phyloP scores from a whole-genome alignment of 92 coral and sea anemone genomes.

The Siderastrea siderea region DNA sequence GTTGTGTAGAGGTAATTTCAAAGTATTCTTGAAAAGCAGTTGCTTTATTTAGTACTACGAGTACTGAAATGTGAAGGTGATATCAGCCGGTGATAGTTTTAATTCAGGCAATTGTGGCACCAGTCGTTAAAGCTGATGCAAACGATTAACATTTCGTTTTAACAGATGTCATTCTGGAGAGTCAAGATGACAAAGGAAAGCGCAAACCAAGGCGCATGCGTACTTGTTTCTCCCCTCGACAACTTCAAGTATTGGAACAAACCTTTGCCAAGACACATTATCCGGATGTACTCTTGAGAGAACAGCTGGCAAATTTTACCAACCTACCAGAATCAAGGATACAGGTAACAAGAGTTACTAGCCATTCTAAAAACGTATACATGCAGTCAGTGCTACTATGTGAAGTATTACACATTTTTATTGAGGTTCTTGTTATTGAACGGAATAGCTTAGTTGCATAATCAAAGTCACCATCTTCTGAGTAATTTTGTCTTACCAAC shows the following conservation, averaged over 20 bases:
- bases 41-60: background rate
- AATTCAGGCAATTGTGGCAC: background rate
- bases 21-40: background rate
- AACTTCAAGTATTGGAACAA: constrained; percentile 95
- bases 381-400: too few species aligned
- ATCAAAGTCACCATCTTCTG: too few species aligned
- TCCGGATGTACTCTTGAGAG: constrained; percentile 96
- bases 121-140: background rate
- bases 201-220: constrained; percentile 95
- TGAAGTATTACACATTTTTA: too few species aligned
- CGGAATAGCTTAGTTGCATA: too few species aligned
- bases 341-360: constrained; percentile 67
- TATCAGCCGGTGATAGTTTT: too few species aligned
- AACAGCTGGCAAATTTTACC: constrained; percentile 92
- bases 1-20: background rate
- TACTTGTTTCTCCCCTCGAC: constrained; percentile 96
- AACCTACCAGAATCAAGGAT: constrained; percentile 95
- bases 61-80: too few species aligned
- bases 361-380: too few species aligned
- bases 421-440: too few species aligned
- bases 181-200: constrained; percentile 77
- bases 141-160: background rate
- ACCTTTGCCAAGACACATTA: constrained; percentile 95
- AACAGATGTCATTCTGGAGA: constrained; percentile 85
- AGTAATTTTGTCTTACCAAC: too few species aligned